Evolutionary conservation across 2,113 vertebrate species (phyloP), one percentile per base, ranked within the genome.

Genomic region (Arothron firmamentum): DNA sequence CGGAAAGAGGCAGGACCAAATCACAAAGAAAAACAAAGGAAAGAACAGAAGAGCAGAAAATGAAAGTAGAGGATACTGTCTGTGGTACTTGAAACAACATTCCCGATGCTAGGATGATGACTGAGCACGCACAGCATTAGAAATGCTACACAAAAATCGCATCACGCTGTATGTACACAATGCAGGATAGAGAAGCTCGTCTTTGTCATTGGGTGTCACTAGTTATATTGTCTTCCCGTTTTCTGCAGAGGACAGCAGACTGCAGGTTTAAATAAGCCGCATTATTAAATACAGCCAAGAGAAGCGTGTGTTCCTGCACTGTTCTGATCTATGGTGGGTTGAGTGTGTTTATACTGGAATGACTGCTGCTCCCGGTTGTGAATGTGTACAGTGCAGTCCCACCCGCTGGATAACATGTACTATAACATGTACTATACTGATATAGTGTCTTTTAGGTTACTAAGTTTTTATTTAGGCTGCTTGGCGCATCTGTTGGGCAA

Each of bases 391-490:
- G 64, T 82, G 74, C 73, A 72, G 34, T 38, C 83, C 83, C 84
- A 73, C 71, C 79, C 78, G 88, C 79, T 84, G 78, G 79, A 88
- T 89, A 84, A 89, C 87, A 85, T 88, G 88, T 87, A 81, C 52
- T 85, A 88, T 89, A 84, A 89, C 87, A 85, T 88, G 88, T 87
- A 81, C 52, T 85, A 80, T 86, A 86, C 75, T 65, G 75, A 85
- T 87, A 89, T 83, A 90, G 62, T 64, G 85, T 88, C 84, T 88
- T 87, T 88, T 89, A 84, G 65, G 53, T 86, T 82, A 88, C 87
- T 90, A 90, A 90, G 87, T 82, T 88, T 81, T 72, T 83, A 85
- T 84, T 88, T 87, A 86, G 78, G 86, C 88, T 87, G 90, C 86
- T 85, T 86, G 82, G 83, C 80, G 80, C 86, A 80, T 90, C 74